Percentiles rank a stretch among this genome's conserved stretches.
phyloP scores from a whole-genome alignment of 1,140 invertebrate genomes.

The Brachionus manjavacas region DNA sequence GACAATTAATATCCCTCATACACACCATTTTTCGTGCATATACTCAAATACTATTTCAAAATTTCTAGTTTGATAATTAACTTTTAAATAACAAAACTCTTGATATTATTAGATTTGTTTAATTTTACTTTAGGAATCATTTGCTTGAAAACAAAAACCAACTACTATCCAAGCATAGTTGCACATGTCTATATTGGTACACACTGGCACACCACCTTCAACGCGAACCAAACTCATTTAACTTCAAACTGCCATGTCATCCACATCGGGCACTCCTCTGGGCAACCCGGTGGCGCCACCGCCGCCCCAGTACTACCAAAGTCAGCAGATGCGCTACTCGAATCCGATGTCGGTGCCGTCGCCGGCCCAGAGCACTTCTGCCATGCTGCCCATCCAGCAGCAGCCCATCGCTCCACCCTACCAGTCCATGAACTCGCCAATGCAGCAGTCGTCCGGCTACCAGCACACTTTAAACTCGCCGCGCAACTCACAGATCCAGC shows the following conservation, averaged over 20 bases:
- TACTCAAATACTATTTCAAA: not conserved
- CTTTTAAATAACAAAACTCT: not conserved
- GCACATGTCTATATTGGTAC: not conserved
- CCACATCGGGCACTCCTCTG: not conserved
- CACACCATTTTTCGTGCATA: not conserved
- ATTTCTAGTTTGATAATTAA: not conserved
- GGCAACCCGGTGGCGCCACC: not conserved
- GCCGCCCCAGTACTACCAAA: not conserved
- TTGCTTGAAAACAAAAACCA: not conserved
- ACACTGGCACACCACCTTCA: not conserved
- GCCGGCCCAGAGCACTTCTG: not conserved
- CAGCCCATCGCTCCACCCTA: not conserved
- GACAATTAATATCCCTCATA: not conserved
- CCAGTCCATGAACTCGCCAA: conserved; percentile 7
- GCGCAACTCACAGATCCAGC: not conserved
- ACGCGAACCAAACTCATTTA: not conserved
- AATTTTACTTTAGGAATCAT: not conserved
- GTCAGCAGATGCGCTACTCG: conserved; percentile 19
- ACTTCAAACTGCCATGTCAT: not conserved
- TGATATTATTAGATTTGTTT: not conserved
- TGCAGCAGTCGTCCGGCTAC: not conserved
- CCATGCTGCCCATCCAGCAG: not conserved
- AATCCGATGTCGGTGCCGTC: conserved; percentile 26
- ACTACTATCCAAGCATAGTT: not conserved
- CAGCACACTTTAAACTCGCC: conserved; percentile 3